A percentile compares a stretch with the other conserved stretches of the same genome.
phyloP scores from a whole-genome alignment of 2,797 vertebrate genomes.

The Sebastolobus alascanus region DNA sequence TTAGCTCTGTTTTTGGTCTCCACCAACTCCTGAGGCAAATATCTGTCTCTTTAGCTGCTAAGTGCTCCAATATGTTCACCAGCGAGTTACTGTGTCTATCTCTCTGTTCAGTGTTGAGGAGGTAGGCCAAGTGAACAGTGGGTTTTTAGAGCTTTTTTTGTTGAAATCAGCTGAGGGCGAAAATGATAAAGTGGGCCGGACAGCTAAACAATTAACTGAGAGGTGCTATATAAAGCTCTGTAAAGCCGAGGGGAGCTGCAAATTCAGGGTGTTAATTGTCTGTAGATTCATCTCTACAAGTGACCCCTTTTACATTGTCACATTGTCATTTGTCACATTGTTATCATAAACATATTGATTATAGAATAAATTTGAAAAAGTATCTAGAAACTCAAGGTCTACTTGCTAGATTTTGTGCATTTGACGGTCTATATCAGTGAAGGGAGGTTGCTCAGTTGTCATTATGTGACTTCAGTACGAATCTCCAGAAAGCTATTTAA shows the following conservation, averaged over 20 bases:
- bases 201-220: background rate
- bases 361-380: no score
- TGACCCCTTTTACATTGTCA: conserved; percentile 14
- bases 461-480: background rate
- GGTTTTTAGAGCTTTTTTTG: background rate
- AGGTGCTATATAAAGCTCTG: background rate
- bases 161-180: background rate
- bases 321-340: background rate
- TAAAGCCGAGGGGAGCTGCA: background rate
- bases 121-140: background rate
- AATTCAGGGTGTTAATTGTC: background rate
- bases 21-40: background rate
- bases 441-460: background rate
- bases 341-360: no score
- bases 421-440: background rate
- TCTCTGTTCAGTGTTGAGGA: background rate
- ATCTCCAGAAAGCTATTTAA: background rate
- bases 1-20: no score
- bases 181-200: background rate
- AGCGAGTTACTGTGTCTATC: background rate
- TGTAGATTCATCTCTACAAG: background rate
- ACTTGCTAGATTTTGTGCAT: no score
- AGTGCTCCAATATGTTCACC: background rate
- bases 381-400: no score
- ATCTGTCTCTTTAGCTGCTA: background rate